Evolutionary conservation across 37 sponge, comb jelly and placozoan genomes (phyloP).

Genomic region (Beroe ovata): DNA sequence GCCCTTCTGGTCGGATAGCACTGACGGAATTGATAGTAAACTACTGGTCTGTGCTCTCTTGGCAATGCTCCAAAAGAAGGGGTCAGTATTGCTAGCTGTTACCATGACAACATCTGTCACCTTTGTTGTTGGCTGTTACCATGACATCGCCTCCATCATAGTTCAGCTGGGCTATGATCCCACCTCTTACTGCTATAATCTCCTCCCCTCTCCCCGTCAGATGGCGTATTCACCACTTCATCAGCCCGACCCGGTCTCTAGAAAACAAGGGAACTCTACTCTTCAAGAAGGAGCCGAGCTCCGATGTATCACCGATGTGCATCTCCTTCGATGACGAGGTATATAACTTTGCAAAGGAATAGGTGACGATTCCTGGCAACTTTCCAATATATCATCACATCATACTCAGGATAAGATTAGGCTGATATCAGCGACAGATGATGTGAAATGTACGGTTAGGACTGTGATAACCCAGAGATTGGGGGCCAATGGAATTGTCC

Average conservation of each 20-base stretch:
- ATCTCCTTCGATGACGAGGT: conserved; percentile 65
- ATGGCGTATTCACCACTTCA: conserved; percentile 60
- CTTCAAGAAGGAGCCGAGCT: conserved; percentile 39
- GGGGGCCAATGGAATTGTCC: conserved; percentile 45
- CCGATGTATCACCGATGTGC: conserved; percentile 55
- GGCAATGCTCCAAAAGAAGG: conserved; percentile 55
- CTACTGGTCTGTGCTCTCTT: conserved; percentile 51
- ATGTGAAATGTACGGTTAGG: conserved; percentile 47
- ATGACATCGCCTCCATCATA: too few relatives aligned
- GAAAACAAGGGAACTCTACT: conserved; percentile 62
- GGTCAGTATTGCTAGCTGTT: neutral
- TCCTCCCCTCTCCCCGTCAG: conserved; percentile 2
- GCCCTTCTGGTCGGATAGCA: conserved; percentile 66
- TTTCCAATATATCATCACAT: neutral
- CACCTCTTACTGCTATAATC: too few relatives aligned
- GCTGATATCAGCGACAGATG: conserved; percentile 31
- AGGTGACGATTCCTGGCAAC: neutral
- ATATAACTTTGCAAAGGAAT: neutral
- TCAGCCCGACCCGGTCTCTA: conserved; percentile 53
- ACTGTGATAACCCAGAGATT: conserved; percentile 57
- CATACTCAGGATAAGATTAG: conserved; percentile 39
- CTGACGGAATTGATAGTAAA: conserved; percentile 66
- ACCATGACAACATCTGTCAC: too few relatives aligned
- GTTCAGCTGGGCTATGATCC: too few relatives aligned
- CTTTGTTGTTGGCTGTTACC: too few relatives aligned